Percentiles rank a stretch among this genome's conserved stretches.
Evolutionary conservation across 2,797 vertebrate genomes (phyloP).

Genomic region (Leptoclinus maculatus): DNA sequence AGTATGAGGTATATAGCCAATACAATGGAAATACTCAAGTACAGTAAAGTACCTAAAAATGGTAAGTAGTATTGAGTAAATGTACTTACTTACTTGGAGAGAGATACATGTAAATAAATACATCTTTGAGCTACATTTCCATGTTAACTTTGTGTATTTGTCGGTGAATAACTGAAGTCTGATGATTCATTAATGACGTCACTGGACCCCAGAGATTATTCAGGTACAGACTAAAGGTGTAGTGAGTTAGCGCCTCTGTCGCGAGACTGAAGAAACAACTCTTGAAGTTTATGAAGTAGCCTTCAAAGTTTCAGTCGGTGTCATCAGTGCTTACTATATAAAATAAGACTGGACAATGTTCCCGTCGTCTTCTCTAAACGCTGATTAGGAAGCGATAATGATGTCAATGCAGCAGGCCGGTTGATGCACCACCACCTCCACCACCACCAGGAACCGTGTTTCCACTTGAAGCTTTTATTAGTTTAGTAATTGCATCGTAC

Average conservation of each 20-base stretch:
- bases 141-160: constrained; percentile 4
- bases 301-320: not conserved
- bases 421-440: constrained; percentile 51
- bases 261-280: not conserved
- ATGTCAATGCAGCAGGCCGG: constrained; percentile 60
- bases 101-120: not conserved
- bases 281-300: not conserved
- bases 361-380: constrained; percentile 35
- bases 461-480: constrained; percentile 82
- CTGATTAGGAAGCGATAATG: constrained; percentile 73
- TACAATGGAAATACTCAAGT: not conserved
- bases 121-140: not conserved
- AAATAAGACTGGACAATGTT: constrained; percentile 33
- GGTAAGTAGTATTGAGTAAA: not conserved
- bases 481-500: constrained; percentile 85
- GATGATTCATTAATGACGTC: constrained; percentile 33
- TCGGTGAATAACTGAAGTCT: constrained; percentile 25
- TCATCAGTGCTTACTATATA: constrained; percentile 5
- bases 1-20: not conserved
- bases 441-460: constrained; percentile 54
- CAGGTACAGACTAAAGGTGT: not conserved
- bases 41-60: not conserved
- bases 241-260: not conserved
- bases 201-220: not conserved
- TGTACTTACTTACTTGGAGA: not conserved